Conservation (phyloP, 2,113 vertebrate genomes). For the Trematomus loennbergii region DNA sequence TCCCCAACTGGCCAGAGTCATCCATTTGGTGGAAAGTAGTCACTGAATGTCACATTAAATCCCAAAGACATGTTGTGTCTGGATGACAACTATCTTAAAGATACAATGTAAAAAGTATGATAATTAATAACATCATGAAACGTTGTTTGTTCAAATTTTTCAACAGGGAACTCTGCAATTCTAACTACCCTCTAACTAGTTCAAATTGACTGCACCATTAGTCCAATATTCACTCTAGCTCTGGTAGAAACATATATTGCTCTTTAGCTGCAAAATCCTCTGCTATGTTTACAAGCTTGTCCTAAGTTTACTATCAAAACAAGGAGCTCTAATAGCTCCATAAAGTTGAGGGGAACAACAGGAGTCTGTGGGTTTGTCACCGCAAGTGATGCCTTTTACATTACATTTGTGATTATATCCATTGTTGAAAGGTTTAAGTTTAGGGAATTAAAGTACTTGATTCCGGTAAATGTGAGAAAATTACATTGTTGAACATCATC, state of each 20-base stretch:
- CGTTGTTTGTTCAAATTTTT: too few relatives aligned
- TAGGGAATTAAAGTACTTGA: background rate
- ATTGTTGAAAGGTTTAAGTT: background rate
- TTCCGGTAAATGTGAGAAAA: background rate
- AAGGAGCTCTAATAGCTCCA: background rate
- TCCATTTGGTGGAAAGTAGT: constrained; percentile 5
- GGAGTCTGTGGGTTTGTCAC: background rate
- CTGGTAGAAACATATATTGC: background rate
- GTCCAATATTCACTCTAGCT: background rate
- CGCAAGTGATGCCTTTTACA: background rate
- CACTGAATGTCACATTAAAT: background rate
- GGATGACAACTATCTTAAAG: too few relatives aligned
- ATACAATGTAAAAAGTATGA: too few relatives aligned
- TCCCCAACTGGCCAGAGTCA: background rate
- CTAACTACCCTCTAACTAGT: too few relatives aligned
- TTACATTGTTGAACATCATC: background rate
- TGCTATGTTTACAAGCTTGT: background rate
- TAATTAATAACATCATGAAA: too few relatives aligned
- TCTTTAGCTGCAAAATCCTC: constrained; percentile 2
- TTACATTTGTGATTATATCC: background rate
- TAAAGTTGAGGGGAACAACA: background rate
- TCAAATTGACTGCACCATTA: background rate
- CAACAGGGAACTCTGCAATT: too few relatives aligned
- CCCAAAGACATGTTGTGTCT: background rate
- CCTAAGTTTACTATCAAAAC: background rate